phyloP scores from a whole-genome alignment of 2,888 invertebrate genomes.

The Heliothis peltigera region DNA sequence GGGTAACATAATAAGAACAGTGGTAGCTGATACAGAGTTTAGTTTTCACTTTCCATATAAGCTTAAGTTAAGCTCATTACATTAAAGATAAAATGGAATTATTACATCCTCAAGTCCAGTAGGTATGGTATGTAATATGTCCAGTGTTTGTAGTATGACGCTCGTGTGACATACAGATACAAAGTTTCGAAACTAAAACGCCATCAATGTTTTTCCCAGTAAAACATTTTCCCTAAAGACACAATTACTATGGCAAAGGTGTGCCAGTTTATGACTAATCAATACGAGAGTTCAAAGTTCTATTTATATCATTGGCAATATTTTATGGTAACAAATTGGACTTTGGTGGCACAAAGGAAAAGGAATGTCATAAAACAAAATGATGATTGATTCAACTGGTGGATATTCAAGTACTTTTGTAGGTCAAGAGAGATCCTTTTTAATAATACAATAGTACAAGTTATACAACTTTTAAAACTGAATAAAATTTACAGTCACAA shows the following conservation, averaged over 20 bases:
- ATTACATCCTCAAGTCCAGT: neutral
- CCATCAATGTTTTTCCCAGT: constrained; percentile 17
- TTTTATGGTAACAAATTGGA: constrained; percentile 37
- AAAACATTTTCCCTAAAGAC: constrained; percentile 38
- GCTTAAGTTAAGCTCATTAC: too few species aligned
- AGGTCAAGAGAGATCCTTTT: constrained; percentile 4
- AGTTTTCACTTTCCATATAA: too few species aligned
- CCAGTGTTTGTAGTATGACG: neutral
- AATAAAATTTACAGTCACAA: constrained; percentile 14
- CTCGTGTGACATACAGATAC: constrained; percentile 2
- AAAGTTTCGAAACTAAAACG: constrained; percentile 10
- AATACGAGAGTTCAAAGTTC: constrained; percentile 52
- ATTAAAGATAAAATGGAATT: neutral
- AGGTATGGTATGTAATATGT: neutral
- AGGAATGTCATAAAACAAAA: constrained; percentile 7
- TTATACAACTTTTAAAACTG: constrained; percentile 6
- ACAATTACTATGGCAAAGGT: constrained; percentile 37
- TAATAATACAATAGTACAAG: too few species aligned
- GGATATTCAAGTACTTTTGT: constrained; percentile 4
- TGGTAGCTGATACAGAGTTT: neutral
- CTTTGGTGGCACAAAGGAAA: too few species aligned
- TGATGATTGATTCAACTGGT: constrained; percentile 31
- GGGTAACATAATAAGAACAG: neutral
- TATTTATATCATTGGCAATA: constrained; percentile 35
- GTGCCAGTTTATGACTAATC: constrained; percentile 59